Base-by-base conservation (phyloP, 1,140 invertebrate species). In the Tetramorium simillimum region DNA sequence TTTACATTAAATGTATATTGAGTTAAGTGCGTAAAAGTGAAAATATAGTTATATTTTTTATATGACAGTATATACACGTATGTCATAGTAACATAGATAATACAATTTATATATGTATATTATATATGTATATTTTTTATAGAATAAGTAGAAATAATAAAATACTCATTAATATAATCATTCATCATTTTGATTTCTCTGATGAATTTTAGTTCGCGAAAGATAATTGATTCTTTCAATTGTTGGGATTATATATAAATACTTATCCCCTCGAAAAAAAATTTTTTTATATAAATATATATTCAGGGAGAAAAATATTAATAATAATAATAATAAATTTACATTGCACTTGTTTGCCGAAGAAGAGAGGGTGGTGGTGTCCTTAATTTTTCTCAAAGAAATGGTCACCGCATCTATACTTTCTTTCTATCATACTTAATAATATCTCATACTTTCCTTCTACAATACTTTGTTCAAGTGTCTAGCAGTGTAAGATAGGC, bases 111-210 rank as follows among this genome's bases (percentile, higher is more conserved):
- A 40, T 46, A 12, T 46, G 12, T 43, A 10, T 43, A 43, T 43
- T 40, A 33, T 18, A 53, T 53, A 40, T 21, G 28, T 60, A 33
- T 46, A 70, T 33, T 60, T 84, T 75, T 58, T 7, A 72, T 70
- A 82, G 14, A 72, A 43, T 46, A 60, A 82, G 12, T 72, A 73
- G 24, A 73, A 46, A 43, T n/a, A 56, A 82, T 73, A 60, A 82
- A 60, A 58, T 73, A 3, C 12, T 58, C 16, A 10, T 82, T 14
- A 53, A 37, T 72, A 1, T 14, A n/a, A 9, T 62, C 3, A 28
- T 60, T 49, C 43, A 21, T 24, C n/a, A 21, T 14, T 46, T 77
- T 18, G 12, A 21, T 14, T 1, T 28, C 18, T 28, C 18, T 14
- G 1, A 16, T 33, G 16, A 21, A 16, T 16, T 58, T 76, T 9